A percentile compares a stretch with the other conserved stretches of the same genome.
phyloP scores from a whole-genome alignment of 2,797 vertebrate genomes.

The Karalla daura region DNA sequence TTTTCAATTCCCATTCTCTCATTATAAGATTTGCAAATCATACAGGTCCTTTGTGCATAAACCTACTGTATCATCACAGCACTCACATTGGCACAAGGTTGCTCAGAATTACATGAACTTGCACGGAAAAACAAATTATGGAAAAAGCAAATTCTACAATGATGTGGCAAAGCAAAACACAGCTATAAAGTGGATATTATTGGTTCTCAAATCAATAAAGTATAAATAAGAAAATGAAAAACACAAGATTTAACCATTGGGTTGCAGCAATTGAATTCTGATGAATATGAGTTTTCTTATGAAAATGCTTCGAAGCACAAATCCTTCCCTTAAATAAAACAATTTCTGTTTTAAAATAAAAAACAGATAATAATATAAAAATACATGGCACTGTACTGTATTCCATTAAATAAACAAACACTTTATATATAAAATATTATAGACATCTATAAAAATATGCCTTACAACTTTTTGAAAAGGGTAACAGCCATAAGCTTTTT shows the following conservation, averaged over 20 bases:
- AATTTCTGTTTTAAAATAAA: constrained; percentile 84
- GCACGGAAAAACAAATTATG: constrained; percentile 71
- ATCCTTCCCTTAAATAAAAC: constrained; percentile 81
- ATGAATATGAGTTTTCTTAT: constrained; percentile 72
- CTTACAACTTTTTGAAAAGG: constrained; percentile 85
- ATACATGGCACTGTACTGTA: constrained; percentile 88
- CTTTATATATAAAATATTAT: constrained; percentile 89
- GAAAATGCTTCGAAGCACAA: constrained; percentile 70
- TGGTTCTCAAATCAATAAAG: constrained; percentile 69
- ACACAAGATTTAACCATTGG: constrained; percentile 65
- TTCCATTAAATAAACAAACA: constrained; percentile 88
- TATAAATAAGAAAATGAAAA: constrained; percentile 76
- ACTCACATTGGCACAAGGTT: constrained; percentile 82
- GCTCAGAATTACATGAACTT: constrained; percentile 77
- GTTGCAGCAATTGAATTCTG: constrained; percentile 80
- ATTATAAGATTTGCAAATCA: constrained; percentile 76
- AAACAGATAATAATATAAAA: constrained; percentile 88
- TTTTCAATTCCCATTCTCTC: constrained; percentile 72
- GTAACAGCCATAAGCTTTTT: constrained; percentile 84
- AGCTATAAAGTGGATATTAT: constrained; percentile 71
- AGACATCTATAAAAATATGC: constrained; percentile 90
- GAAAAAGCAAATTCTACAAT: constrained; percentile 66
- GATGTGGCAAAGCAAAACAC: constrained; percentile 72
- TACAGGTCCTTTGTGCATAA: constrained; percentile 72
- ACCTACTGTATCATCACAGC: constrained; percentile 77